Conservation (phyloP, 1,140 invertebrate genomes). For the Drosophila bipectinata region DNA sequence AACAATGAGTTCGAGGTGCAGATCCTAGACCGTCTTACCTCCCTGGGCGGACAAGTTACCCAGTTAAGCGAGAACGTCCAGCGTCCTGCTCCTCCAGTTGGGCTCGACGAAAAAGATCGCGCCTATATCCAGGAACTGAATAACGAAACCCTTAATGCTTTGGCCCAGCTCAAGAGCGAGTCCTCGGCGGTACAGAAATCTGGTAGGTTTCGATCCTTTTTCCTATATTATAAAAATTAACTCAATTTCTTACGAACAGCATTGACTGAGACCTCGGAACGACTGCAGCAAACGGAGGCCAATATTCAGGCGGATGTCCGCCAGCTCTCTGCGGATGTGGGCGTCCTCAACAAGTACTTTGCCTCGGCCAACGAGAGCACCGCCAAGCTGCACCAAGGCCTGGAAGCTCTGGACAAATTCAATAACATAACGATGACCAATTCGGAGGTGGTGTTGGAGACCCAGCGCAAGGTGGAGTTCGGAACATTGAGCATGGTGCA, state of each 20-base stretch:
- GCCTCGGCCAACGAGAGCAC: conserved; percentile 86
- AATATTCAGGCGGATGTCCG: conserved; percentile 64
- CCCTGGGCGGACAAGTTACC: conserved; percentile 47
- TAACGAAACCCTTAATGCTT: conserved; percentile 74
- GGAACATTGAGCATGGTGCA: conserved; percentile 93
- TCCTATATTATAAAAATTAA: not conserved
- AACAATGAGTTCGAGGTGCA: conserved; percentile 71
- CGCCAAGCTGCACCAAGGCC: conserved; percentile 84
- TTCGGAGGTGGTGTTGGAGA: conserved; percentile 93
- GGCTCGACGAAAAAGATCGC: conserved; percentile 63
- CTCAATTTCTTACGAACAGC: conserved; percentile 22
- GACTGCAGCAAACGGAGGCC: conserved; percentile 76
- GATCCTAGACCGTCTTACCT: conserved; percentile 50
- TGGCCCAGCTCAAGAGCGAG: conserved; percentile 65
- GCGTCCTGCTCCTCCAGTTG: conserved; percentile 27
- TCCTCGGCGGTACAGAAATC: conserved; percentile 49
- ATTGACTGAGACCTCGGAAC: conserved; percentile 80
- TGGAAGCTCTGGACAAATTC: conserved; percentile 88
- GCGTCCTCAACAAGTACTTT: conserved; percentile 81
- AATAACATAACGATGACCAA: conserved; percentile 93
- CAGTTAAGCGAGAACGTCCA: conserved; percentile 43
- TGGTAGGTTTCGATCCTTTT: conserved; percentile 39
- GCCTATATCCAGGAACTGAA: conserved; percentile 72
- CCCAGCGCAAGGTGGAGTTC: conserved; percentile 93
- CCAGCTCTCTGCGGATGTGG: conserved; percentile 84